Conservation (phyloP, 2,888 invertebrate species). For the Eristalinus aeneus region DNA sequence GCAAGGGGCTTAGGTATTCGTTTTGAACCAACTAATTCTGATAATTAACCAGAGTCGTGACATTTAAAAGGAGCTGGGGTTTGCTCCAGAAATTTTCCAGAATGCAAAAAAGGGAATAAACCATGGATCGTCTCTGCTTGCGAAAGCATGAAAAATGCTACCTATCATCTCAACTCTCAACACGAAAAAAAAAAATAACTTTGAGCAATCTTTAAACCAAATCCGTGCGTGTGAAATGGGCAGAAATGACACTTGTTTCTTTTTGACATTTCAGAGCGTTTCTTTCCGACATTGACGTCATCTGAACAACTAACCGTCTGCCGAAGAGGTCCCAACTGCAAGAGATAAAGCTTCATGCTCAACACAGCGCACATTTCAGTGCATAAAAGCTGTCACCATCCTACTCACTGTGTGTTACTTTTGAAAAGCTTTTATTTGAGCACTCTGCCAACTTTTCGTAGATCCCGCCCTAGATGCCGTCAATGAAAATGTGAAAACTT, state of each 20-base stretch:
- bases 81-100: too few relatives aligned
- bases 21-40: too few relatives aligned
- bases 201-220: too few relatives aligned
- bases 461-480: conserved; percentile 36
- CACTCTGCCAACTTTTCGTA: conserved; percentile 3
- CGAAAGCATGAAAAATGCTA: too few relatives aligned
- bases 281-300: not conserved
- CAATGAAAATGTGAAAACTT: conserved; percentile 52
- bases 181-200: too few relatives aligned
- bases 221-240: too few relatives aligned
- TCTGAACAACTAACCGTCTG: not conserved
- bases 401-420: not conserved
- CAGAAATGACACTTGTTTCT: not conserved
- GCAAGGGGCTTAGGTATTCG: too few relatives aligned
- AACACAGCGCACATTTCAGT: not conserved
- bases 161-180: too few relatives aligned
- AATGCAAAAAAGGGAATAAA: too few relatives aligned
- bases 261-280: not conserved
- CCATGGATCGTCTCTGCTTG: too few relatives aligned
- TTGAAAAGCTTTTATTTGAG: not conserved
- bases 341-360: not conserved
- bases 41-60: too few relatives aligned
- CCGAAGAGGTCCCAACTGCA: not conserved
- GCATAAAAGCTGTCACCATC: not conserved
- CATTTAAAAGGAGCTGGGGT: too few relatives aligned